Evolutionary conservation across 2,797 vertebrate genomes (phyloP), one percentile per base, ranked within the genome.

Genomic region (Halcyon chelicuti): DNA sequence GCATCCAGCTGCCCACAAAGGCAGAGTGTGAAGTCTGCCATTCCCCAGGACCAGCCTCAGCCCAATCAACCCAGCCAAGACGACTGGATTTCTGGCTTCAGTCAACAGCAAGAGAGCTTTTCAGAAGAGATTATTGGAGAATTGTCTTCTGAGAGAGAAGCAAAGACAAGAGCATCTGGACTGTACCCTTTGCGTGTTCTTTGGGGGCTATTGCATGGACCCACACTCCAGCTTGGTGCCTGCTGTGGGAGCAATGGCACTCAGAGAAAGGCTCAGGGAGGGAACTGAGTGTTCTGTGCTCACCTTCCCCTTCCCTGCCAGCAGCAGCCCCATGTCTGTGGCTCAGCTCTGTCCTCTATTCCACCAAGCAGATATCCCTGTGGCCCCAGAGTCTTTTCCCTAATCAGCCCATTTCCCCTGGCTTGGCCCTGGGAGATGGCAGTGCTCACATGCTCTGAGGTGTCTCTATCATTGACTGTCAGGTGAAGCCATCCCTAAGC

Each of bases 401-500:
- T 92, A 79, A 91, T 80, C 63, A 89, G 28, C 25, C 40, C 12
- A 2, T 95, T 94, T 95, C 71, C 93, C 88, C 25, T 57, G 67
- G 25, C 28, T 68, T 94, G 93, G 91, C 93, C 96, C 89, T 87
- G 85, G 18, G 92, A 92, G 97, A 94, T 70, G 26, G 13, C n/a
- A 63, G 76, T 35, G 6, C 96, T 97, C 65, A 20, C 97, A 93
- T 93, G 83, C 77, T 78, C 60, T 47, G 94, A 83, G 91, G 94
- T 88, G 75, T 97, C 97, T 98, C 95, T 97, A 97, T 98, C 97
- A 97, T 49, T 90, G 97, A 77, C 97, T 98, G 97, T 97, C 97
- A 98, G 96, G 81, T 92, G 60, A 92, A 95, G 49, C 60, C 79
- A 93, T 97, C 96, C 94, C 96, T 88, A 54, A 95, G 68, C 97